Evolutionary conservation across 2,888 invertebrate species (phyloP).

Genomic region (Netelia fuscicornis): DNA sequence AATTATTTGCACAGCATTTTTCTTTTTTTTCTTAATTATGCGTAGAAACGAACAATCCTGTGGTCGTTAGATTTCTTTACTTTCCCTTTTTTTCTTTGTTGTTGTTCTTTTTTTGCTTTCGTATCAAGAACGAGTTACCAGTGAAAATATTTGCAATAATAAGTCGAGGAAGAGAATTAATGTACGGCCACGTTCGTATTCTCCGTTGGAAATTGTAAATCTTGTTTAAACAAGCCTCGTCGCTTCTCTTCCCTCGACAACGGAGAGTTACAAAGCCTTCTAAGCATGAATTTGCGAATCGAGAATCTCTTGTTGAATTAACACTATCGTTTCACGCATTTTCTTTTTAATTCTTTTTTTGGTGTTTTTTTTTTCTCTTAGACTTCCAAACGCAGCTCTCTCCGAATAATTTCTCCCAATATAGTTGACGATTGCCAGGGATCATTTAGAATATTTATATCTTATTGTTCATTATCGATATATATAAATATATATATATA

Average conservation of each 20-base stretch:
- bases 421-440: conserved; percentile 42
- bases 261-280: not conserved
- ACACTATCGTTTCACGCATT: conserved; percentile 11
- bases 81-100: too few relatives aligned
- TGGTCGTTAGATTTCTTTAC: too few relatives aligned
- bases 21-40: too few relatives aligned
- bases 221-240: too few relatives aligned
- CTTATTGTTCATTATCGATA: conserved; percentile 18
- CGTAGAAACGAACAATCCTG: too few relatives aligned
- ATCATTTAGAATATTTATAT: conserved; percentile 50
- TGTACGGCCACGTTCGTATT: not conserved
- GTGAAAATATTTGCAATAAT: conserved; percentile 2
- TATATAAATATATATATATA: not conserved
- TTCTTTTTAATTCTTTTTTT: not conserved
- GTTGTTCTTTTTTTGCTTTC: too few relatives aligned
- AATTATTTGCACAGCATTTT: not conserved
- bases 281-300: conserved; percentile 14
- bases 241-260: conserved; percentile 1
- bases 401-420: conserved; percentile 41
- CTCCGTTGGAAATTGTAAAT: not conserved
- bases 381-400: conserved; percentile 44
- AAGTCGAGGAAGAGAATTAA: not conserved
- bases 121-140: not conserved
- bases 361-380: conserved; percentile 3
- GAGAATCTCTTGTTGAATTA: conserved; percentile 44